Evolutionary conservation across 2,888 invertebrate species (phyloP), one percentile per base, ranked within the genome.

Genomic region (Drosophila affinis): DNA sequence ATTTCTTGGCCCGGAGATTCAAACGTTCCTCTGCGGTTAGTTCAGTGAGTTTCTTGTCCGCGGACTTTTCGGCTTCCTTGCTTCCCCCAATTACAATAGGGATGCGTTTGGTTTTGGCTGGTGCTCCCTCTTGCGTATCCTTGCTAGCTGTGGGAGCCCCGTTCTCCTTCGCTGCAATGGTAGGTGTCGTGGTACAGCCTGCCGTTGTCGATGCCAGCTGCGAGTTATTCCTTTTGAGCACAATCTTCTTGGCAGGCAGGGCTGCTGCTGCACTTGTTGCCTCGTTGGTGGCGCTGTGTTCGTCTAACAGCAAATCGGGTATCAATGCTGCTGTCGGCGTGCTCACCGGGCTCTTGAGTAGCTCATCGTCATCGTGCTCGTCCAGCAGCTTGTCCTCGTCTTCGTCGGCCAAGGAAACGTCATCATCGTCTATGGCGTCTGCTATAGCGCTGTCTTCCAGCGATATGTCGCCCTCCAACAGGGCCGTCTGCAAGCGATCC

Each of bases 1-100:
- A 97, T 86, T 97, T 95, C 86, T 96, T 96, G 2, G 96, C 96
- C 83, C 97, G 94, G 94, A 96, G 93, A 90, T 96, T 96, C 63
- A 97, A 89, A 73, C 95, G 94, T 48, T 95, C 95, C 90, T 95
- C 93, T 14, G 93, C 91, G 60, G 93, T 93, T 27, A 95, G 79
- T 63, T 94, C 92, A 3, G 94, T 93, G 5, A 95, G 82, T 90
- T 95, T 95, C 29, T 94, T 93, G 34, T 94, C 68, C 3, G 63
- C 56, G 14, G 21, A 54, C 2, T 72, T 55, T 9, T 53, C 39
- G 9, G 29, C 49, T 7, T 62, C 71, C 62, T n/a, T 34, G 93
- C 9, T 79, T 65, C 2, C 53, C 9, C 55, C 77, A 46, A 90
- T 90, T 2, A 92, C 90, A 48, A 92, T 91, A 4, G 83, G 88